Base-by-base conservation (phyloP, 2,113 vertebrate species). In the Lepidothrix coronata region DNA sequence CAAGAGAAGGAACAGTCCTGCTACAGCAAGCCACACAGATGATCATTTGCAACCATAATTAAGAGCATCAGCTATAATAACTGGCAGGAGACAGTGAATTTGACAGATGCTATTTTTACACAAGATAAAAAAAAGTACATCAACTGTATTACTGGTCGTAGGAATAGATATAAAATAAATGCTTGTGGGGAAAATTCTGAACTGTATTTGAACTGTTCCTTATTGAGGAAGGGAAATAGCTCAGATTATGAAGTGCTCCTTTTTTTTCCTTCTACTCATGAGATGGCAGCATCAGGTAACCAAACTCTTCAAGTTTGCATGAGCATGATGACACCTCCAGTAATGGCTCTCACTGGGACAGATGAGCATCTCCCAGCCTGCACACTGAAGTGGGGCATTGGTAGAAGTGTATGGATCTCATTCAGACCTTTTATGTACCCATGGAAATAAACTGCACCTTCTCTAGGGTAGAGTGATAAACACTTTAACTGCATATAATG, bases 11-110 rank as follows among this genome's bases (percentile, higher is more conserved):
- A 95, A 94, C 55, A 92, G 77, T 49, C 87, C 62, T 67, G 88
- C 74, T 89, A 91, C 73, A 96, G 90, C 72, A 95, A 96, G 91
- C 86, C 93, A 96, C 89, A 88, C 72, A 94, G 74, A 92, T 2
- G 8, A 90, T 70, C 65, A 95, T 93, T 91, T 94, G 76, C 91
- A 96, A 88, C 81, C 78, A 54, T 17, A 66, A 62, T 49, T 58
- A 87, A 83, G 57, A 62, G 55, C 61, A 88, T 85, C 59, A 78
- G 57, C 84, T 89, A 31, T 25, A 88, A 70, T 5, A 92, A 96
- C 96, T 93, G 93, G 95, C 92, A 94, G 94, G 96, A 96, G 96
- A 97, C 88, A 84, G 28, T 54, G 61, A 72, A 66, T 62, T 86
- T 70, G 57, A 91, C 68, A 93, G 78, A 61, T 33, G n/a, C 4